Percentiles rank a stretch among this genome's conserved stretches.
Evolutionary conservation across 2,113 vertebrate genomes (phyloP).

Genomic region (Mirza zaza): DNA sequence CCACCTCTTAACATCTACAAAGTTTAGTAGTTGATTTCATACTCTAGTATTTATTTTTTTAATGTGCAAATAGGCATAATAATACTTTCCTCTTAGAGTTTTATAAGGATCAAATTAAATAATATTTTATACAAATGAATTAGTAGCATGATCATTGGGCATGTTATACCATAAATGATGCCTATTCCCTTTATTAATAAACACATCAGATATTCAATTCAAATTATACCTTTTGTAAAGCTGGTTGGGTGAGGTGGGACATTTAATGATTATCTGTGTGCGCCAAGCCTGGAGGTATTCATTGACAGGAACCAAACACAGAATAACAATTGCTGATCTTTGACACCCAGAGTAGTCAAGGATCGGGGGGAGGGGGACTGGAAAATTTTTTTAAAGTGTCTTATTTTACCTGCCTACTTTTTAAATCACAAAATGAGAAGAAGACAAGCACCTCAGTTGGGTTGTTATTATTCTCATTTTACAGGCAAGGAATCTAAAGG

Average conservation of each 20-base stretch:
- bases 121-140: neutral
- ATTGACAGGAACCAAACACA: neutral
- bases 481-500: neutral
- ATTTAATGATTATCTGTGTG: neutral
- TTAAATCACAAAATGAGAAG: neutral
- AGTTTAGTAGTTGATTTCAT: neutral
- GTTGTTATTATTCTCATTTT: neutral
- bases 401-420: neutral
- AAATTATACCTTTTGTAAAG: neutral
- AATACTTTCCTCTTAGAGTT: neutral
- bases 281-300: neutral
- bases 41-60: neutral
- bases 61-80: neutral
- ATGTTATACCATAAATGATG: neutral
- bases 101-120: neutral
- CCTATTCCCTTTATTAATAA: neutral
- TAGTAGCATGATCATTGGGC: neutral
- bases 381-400: neutral
- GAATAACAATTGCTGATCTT: neutral
- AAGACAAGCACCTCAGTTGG: neutral
- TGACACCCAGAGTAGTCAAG: fast-evolving
- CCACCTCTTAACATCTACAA: neutral
- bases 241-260: neutral
- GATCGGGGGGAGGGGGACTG: fast-evolving
- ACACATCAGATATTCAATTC: neutral